Conservation (phyloP, 2,888 invertebrate genomes). For the Cremastinae sp. region DNA sequence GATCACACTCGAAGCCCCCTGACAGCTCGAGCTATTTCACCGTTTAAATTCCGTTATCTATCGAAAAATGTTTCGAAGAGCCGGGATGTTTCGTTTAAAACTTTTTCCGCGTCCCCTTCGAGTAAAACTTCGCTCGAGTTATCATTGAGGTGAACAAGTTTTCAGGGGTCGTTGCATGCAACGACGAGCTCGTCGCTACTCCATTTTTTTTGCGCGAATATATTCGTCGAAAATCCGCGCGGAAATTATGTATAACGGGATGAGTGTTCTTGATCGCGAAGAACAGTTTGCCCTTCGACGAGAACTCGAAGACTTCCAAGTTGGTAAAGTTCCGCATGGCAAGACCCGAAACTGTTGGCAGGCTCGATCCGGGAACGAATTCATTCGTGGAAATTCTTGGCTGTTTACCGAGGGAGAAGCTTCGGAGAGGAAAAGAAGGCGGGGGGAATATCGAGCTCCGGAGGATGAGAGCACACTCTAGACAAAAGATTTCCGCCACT, state of each 20-base stretch:
- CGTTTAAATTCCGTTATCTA: too few species aligned
- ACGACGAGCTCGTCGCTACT: too few species aligned
- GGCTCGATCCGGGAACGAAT: slow-evolving; percentile 30
- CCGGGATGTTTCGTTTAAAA: too few species aligned
- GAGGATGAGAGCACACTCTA: slow-evolving; percentile 18
- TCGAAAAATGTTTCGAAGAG: too few species aligned
- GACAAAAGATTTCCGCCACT: slow-evolving; percentile 29
- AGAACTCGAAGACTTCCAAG: slow-evolving; percentile 31
- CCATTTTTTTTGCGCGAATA: too few species aligned
- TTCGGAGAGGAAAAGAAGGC: background rate
- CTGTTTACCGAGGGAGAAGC: slow-evolving; percentile 37
- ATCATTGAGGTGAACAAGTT: too few species aligned
- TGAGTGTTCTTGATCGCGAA: slow-evolving; percentile 13
- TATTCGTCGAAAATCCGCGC: slow-evolving; percentile 52
- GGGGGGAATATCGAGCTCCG: too few species aligned
- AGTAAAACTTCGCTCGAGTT: too few species aligned
- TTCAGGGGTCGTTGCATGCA: too few species aligned
- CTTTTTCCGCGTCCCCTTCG: too few species aligned
- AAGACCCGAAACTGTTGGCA: slow-evolving; percentile 20
- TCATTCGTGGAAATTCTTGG: slow-evolving; percentile 30
- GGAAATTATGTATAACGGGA: slow-evolving; percentile 51
- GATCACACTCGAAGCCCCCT: slow-evolving; percentile 1
- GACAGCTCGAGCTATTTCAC: too few species aligned
- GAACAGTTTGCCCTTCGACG: slow-evolving; percentile 30
- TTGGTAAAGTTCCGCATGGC: slow-evolving; percentile 24